Evolutionary conservation across 1,140 invertebrate species (phyloP).

Genomic region (Holcopasites calliopsidis): DNA sequence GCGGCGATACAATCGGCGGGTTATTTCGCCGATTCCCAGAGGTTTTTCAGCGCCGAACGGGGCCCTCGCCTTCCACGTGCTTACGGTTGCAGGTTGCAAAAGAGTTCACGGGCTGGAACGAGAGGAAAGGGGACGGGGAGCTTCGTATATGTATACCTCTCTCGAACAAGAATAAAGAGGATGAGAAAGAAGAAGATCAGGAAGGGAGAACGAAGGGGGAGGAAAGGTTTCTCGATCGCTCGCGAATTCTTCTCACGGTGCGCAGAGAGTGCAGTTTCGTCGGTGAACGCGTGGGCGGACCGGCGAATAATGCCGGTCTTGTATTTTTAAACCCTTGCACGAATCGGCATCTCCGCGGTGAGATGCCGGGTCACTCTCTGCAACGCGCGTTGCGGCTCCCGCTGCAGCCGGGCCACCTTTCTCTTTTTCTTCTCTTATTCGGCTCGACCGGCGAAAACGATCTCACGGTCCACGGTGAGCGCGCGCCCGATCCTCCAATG

Average conservation of each 20-base stretch:
- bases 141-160: too few relatives aligned
- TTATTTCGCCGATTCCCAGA: constrained; percentile 58
- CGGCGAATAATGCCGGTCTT: constrained; percentile 65
- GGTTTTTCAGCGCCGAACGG: constrained; percentile 11
- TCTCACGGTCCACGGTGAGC: constrained; percentile 52
- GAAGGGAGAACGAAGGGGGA: background rate
- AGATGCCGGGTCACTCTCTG: constrained; percentile 46
- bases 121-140: constrained; percentile 11
- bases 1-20: constrained; percentile 45
- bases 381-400: constrained; percentile 21
- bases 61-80: constrained; percentile 18
- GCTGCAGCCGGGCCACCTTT: constrained; percentile 42
- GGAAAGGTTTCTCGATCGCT: constrained; percentile 56
- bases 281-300: constrained; percentile 66
- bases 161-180: background rate
- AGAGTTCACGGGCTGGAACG: constrained; percentile 35
- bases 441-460: constrained; percentile 56
- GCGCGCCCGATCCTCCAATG: constrained; percentile 51
- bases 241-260: constrained; percentile 69
- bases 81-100: constrained; percentile 51
- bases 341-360: constrained; percentile 33
- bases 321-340: constrained; percentile 66
- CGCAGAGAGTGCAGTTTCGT: constrained; percentile 60
- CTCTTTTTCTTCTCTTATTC: constrained; percentile 58
- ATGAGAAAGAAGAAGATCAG: background rate